Evolutionary conservation across 2,888 invertebrate genomes (phyloP).

Genomic region (Acheta domesticus): DNA sequence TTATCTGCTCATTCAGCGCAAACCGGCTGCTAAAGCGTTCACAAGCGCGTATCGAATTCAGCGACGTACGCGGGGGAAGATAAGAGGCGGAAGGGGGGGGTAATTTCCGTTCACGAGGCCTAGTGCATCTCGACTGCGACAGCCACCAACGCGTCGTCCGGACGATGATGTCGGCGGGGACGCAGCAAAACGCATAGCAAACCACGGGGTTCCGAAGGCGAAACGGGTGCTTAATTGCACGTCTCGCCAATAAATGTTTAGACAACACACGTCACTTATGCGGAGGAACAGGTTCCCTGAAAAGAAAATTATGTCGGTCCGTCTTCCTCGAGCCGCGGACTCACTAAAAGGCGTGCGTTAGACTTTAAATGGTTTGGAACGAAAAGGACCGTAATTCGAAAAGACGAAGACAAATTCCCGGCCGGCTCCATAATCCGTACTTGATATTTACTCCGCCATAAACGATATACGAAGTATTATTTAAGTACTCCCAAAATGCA

Average conservation of each 20-base stretch:
- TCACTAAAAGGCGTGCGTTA: not conserved
- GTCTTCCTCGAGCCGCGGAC: not conserved
- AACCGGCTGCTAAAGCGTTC: too few species aligned
- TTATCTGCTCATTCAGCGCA: too few species aligned
- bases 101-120: too few species aligned
- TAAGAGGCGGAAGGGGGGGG: too few species aligned
- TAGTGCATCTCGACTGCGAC: not conserved
- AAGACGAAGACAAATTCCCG: not conserved
- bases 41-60: too few species aligned
- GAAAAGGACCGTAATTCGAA: not conserved
- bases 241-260: conserved; percentile 4
- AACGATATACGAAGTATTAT: conserved; percentile 18
- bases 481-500: not conserved
- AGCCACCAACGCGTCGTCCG: not conserved
- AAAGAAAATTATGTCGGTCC: not conserved
- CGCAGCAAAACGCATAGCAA: not conserved
- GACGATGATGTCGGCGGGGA: not conserved
- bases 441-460: conserved; percentile 1
- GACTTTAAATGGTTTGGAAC: not conserved
- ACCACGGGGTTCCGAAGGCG: not conserved
- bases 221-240: conserved; percentile 4
- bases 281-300: conserved; percentile 1
- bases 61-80: too few species aligned
- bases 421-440: not conserved
- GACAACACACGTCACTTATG: conserved; percentile 9